Evolutionary conservation across 2,113 vertebrate genomes (phyloP).

Genomic region (Sylvilagus bachmani): DNA sequence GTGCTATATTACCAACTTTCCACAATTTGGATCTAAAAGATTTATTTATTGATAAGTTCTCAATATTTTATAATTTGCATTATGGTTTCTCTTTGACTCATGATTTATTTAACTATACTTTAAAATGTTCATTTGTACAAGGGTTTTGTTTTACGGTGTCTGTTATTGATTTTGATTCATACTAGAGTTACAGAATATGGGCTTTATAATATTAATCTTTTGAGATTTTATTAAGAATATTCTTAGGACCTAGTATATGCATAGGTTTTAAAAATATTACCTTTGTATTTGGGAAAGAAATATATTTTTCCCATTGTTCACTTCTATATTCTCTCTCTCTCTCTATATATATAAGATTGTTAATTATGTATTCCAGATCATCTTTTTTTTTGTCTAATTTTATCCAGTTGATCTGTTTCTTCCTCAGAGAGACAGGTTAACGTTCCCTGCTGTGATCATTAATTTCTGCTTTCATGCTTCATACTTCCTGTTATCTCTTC

Average conservation of each 20-base stretch:
- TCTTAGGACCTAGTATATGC: neutral
- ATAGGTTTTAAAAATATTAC: neutral
- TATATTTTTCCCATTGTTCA: neutral
- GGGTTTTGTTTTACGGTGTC: neutral
- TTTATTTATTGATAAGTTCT: slow-evolving; percentile 12
- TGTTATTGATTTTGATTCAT: neutral
- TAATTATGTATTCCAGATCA: neutral
- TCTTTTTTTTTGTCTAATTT: neutral
- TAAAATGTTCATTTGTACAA: neutral
- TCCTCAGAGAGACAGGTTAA: neutral
- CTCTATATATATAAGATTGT: neutral
- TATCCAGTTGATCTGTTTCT: neutral
- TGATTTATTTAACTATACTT: neutral
- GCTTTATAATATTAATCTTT: neutral
- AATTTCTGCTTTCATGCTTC: neutral
- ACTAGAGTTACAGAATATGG: neutral
- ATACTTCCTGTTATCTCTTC: neutral
- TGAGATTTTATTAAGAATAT: neutral
- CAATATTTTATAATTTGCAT: neutral
- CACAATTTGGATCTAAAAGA: neutral
- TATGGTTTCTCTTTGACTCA: neutral
- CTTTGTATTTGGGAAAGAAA: neutral
- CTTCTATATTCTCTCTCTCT: neutral
- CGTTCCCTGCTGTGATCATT: neutral
- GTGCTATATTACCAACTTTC: neutral